A percentile compares a stretch with the other conserved stretches of the same genome.
These are phyloP conservation scores for Chrysodeixis includens DNA, from an alignment of 2,888 invertebrate genomes.

Conservation along the genomic window DNA sequence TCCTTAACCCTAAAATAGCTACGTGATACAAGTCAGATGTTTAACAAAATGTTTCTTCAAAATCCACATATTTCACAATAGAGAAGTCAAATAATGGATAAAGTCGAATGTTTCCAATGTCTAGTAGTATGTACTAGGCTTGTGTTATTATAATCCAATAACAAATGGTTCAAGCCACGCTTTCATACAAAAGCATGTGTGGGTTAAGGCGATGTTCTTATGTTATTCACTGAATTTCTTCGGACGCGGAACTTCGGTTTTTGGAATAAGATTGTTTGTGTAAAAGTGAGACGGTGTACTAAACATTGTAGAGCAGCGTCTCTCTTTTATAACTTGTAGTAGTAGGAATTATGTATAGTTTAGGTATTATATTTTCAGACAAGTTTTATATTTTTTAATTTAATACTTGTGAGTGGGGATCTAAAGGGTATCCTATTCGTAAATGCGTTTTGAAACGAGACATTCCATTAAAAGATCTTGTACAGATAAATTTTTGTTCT, in stretches of 20 bases:
- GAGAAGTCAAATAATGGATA: conserved; percentile 20
- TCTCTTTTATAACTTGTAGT: too few species aligned
- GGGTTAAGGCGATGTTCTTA: conserved; percentile 49
- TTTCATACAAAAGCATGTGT: conserved; percentile 51
- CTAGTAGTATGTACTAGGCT: conserved; percentile 31
- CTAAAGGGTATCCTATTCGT: too few species aligned
- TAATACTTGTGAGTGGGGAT: too few species aligned
- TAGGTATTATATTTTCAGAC: too few species aligned
- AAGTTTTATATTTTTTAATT: too few species aligned
- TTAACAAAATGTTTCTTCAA: conserved; percentile 8
- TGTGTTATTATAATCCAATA: conserved; percentile 69
- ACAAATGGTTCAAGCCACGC: conserved; percentile 65
- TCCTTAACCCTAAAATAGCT: not conserved
- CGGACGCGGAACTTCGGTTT: not conserved
- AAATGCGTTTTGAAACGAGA: too few species aligned
- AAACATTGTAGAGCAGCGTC: too few species aligned
- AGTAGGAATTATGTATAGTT: too few species aligned
- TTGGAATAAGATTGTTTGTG: not conserved
- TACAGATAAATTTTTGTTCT: too few species aligned
- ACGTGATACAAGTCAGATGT: not conserved
- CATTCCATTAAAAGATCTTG: too few species aligned
- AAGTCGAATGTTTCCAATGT: conserved; percentile 29
- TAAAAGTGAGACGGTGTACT: too few species aligned
- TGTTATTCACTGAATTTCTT: not conserved
- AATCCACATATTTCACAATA: conserved; percentile 12